A percentile compares a stretch with the other conserved stretches of the same genome.
These are phyloP conservation scores for Porites divaricata DNA, from an alignment of 92 coral and sea anemone genomes.

Conservation along the genomic window DNA sequence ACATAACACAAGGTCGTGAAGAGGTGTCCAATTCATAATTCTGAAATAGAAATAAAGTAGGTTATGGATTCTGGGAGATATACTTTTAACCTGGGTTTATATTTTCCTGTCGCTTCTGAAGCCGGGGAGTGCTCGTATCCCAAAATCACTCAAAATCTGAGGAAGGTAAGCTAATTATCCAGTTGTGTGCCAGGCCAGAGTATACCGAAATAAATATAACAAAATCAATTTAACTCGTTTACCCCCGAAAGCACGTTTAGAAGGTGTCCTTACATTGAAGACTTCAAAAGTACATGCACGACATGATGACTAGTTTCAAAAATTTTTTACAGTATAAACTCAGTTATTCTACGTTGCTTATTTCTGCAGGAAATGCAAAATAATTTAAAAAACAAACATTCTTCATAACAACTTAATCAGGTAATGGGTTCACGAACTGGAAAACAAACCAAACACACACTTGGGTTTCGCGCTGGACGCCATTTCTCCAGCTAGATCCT, in stretches of 20 bases:
- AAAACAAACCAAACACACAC: conserved; percentile 12
- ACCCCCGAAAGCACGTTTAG: conserved; percentile 18
- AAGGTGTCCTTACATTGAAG: conserved; percentile 14
- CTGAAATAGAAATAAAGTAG: too few species aligned
- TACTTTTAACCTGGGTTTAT: conserved; percentile 12
- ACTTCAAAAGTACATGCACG: too few species aligned
- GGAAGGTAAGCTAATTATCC: conserved; percentile 21
- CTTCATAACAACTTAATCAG: too few species aligned
- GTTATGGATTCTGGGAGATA: conserved; percentile 2
- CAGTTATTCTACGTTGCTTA: too few species aligned
- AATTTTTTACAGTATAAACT: too few species aligned
- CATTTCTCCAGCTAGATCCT: conserved; percentile 4
- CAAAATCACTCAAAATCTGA: not conserved
- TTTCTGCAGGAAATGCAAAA: too few species aligned
- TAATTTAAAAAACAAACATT: too few species aligned
- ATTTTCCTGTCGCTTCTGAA: conserved; percentile 3
- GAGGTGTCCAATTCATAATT: too few species aligned
- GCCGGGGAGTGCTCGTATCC: conserved; percentile 9
- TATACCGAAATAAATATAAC: conserved; percentile 6
- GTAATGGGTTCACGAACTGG: conserved; percentile 14
- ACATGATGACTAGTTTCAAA: too few species aligned
- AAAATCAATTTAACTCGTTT: conserved; percentile 10
- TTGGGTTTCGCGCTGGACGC: conserved; percentile 7
- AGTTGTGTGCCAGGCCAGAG: conserved; percentile 13
- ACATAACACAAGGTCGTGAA: too few species aligned